Evolutionary conservation across 2,113 vertebrate genomes (phyloP), one percentile per base, ranked within the genome.

Genomic region (Mesembrinibis cayennensis): DNA sequence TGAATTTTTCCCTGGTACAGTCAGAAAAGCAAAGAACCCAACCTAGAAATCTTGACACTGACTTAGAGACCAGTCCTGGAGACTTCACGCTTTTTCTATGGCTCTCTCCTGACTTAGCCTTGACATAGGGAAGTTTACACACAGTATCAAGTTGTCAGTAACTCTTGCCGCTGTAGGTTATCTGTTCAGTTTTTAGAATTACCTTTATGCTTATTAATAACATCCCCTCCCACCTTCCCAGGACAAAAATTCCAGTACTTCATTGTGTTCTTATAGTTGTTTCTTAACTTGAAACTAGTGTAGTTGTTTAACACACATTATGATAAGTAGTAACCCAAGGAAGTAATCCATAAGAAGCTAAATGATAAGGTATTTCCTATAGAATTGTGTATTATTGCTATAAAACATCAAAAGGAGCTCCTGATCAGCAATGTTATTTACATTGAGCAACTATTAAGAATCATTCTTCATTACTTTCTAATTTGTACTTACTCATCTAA

Each of bases 351-450:
- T 93, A 62, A 73, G 22, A 58, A 47, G 65, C 47, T 79, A 53
- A 92, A 42, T 85, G 27, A 17, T 86, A 56, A 52, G 62, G 6
- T 74, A 45, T 83, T 82, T 84, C 62, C 45, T 72, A 11, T 81
- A 71, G 79, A 90, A 87, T 42, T 90, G 22, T 90, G 10, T 92
- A 20, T 79, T 92, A 72, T 42, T 72, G 30, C 86, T 16, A 27
- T 77, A 74, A 80, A 87, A 86, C 69, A 85, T 81, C 50, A 66
- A 83, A 92, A 82, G 72, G 65, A 96, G 83, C 36, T 92, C 32
- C 93, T 89, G 55, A 45, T 76, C 89, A 92, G 87, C 87, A 83
- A 8, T n/a, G 36, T 23, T 76, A 19, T 78, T 95, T 89, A 70
- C 53, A 40, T 2, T 87, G 30, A 95, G 45, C 66, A 79, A 53